Percentiles rank a stretch among this genome's conserved stretches.
Evolutionary conservation across 2,888 invertebrate genomes (phyloP).

Genomic region (Tribolium freemani): DNA sequence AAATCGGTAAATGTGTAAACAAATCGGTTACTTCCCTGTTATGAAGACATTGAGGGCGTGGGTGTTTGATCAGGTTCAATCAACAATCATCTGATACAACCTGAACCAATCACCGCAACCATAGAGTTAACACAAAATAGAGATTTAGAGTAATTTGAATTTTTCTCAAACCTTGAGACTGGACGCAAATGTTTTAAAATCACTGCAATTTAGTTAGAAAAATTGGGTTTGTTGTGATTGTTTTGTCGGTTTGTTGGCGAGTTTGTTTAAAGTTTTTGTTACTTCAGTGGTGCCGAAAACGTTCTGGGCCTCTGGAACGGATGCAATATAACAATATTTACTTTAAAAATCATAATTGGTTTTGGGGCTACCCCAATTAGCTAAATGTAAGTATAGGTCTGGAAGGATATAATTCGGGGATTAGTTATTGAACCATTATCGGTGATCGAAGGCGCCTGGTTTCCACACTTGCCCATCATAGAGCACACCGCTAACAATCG

Average conservation of each 20-base stretch:
- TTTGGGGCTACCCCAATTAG: constrained; percentile 65
- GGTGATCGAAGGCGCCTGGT: constrained; percentile 63
- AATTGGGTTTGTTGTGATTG: no score
- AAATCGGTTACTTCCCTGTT: constrained; percentile 50
- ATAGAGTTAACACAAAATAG: constrained; percentile 19
- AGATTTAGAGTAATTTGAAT: not conserved
- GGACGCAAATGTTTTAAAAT: no score
- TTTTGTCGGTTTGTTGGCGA: not conserved
- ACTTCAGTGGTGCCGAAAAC: not conserved
- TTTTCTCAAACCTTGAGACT: no score
- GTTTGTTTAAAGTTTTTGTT: not conserved
- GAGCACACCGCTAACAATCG: constrained; percentile 31
- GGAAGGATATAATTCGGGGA: constrained; percentile 62
- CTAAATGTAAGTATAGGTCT: constrained; percentile 67
- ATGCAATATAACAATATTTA: constrained; percentile 62
- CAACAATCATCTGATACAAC: constrained; percentile 42
- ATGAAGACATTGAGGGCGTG: constrained; percentile 57
- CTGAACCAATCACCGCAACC: constrained; percentile 35
- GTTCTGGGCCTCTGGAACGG: constrained; percentile 43
- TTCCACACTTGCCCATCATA: constrained; percentile 50
- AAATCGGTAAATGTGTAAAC: constrained; percentile 29
- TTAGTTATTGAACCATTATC: constrained; percentile 67
- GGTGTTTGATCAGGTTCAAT: constrained; percentile 54
- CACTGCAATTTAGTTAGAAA: no score
- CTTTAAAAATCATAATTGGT: constrained; percentile 66